A percentile compares a stretch with the other conserved stretches of the same genome.
phyloP scores from a whole-genome alignment of 2,113 vertebrate species.

The Isichthys henryi region DNA sequence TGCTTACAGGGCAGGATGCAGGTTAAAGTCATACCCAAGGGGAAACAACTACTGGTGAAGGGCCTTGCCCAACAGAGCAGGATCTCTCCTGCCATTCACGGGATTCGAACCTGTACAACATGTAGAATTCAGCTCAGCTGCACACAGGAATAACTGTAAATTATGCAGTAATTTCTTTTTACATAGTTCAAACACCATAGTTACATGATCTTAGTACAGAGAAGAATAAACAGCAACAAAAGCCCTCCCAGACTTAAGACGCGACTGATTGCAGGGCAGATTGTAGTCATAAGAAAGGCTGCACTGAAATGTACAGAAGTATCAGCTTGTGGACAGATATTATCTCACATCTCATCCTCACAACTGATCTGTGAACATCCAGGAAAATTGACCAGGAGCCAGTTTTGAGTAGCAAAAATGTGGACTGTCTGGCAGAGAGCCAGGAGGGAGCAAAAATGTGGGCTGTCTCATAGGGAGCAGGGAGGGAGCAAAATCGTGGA shows the following conservation, averaged over 20 bases:
- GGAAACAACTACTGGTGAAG: too few relatives aligned
- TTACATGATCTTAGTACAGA: neutral
- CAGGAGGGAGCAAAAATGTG: too few relatives aligned
- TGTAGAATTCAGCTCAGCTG: neutral
- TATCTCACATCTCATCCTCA: neutral
- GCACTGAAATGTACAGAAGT: neutral
- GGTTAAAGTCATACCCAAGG: too few relatives aligned
- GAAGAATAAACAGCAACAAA: neutral
- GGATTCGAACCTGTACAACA: neutral
- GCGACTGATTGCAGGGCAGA: neutral
- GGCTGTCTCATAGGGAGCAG: too few relatives aligned
- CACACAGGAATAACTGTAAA: neutral
- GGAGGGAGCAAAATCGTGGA: too few relatives aligned
- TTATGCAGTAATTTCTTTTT: neutral
- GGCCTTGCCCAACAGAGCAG: too few relatives aligned
- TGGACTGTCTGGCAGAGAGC: fast-evolving
- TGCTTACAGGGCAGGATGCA: too few relatives aligned
- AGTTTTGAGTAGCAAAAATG: neutral
- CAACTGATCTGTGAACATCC: neutral
- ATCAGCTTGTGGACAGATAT: neutral
- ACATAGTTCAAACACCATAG: neutral
- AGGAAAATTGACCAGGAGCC: neutral
- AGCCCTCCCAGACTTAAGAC: neutral
- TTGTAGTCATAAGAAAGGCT: neutral
- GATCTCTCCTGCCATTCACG: too few relatives aligned